A percentile compares a stretch with the other conserved stretches of the same genome.
Conservation (phyloP, 1,140 invertebrate species). For the Sitophilus oryzae region DNA sequence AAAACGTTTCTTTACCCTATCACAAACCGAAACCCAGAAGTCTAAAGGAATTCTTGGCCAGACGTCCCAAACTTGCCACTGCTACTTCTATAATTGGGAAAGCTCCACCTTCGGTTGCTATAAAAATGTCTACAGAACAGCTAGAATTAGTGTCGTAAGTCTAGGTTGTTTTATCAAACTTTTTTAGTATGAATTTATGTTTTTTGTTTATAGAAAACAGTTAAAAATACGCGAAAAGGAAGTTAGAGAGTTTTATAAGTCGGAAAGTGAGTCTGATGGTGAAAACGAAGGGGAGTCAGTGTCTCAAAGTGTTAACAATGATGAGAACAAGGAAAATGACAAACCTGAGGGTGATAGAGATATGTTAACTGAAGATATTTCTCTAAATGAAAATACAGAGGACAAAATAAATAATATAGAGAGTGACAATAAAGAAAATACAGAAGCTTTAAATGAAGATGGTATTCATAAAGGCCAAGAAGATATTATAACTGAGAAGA, state of each 20-base stretch:
- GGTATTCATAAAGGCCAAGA: too few species aligned
- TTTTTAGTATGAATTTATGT: slow-evolving; percentile 3
- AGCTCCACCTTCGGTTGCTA: slow-evolving; percentile 36
- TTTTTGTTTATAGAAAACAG: slow-evolving; percentile 44
- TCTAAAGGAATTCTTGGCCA: slow-evolving; percentile 64
- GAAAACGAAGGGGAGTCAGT: too few species aligned
- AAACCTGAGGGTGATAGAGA: too few species aligned
- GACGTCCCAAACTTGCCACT: slow-evolving; percentile 35
- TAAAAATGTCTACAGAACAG: slow-evolving; percentile 53
- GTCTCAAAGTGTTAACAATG: too few species aligned
- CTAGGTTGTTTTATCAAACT: not conserved
- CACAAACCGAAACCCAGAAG: slow-evolving; percentile 67
- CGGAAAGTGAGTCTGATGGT: slow-evolving; percentile 48
- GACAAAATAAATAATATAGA: too few species aligned
- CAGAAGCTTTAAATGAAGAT: too few species aligned
- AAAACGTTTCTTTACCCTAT: slow-evolving; percentile 65
- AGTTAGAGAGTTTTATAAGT: slow-evolving; percentile 55
- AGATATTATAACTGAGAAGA: too few species aligned
- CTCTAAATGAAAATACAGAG: too few species aligned
- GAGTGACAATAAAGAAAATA: too few species aligned
- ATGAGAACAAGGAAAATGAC: too few species aligned
- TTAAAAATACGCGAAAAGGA: slow-evolving; percentile 53
- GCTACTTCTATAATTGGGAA: slow-evolving; percentile 18
- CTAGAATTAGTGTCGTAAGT: slow-evolving; percentile 53
- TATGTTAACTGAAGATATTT: too few species aligned